Evolutionary conservation across 2,797 vertebrate species (phyloP).

Genomic region (Muscicapa comitata): DNA sequence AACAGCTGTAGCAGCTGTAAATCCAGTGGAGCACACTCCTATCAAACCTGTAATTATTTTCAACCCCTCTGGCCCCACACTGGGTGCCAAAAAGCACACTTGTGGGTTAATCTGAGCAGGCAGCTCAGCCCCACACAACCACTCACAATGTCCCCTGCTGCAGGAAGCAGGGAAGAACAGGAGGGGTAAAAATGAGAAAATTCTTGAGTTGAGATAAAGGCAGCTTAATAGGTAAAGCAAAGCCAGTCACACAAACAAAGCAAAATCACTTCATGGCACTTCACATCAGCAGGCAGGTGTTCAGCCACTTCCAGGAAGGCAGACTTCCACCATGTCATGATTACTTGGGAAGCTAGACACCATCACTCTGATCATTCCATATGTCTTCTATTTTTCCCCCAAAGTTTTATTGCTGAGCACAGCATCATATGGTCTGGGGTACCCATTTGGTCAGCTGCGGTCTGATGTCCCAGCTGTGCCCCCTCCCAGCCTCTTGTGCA

Average conservation of each 20-base stretch:
- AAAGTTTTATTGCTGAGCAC: not conserved
- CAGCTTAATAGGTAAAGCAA: not conserved
- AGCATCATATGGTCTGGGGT: fast-evolving
- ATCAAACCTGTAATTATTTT: not conserved
- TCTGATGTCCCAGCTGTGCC: not conserved
- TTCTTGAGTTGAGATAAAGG: not conserved
- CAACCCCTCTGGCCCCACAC: not conserved
- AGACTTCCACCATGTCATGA: fast-evolving
- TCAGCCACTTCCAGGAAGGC: not conserved
- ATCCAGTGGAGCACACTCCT: not conserved
- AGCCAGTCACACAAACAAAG: not conserved
- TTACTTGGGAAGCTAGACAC: not conserved
- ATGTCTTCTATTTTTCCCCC: fast-evolving
- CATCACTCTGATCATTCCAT: fast-evolving
- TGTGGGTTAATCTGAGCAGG: not conserved
- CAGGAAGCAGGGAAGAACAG: fast-evolving
- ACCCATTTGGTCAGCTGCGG: not conserved
- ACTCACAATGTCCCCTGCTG: fast-evolving
- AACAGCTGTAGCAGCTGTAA: not conserved
- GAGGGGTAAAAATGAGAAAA: not conserved
- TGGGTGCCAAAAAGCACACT: not conserved
- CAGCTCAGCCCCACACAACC: not conserved
- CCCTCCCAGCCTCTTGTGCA: not conserved
- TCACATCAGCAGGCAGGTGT: not conserved
- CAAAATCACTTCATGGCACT: not conserved